These are phyloP conservation scores for Bellardia bayeri DNA, from an alignment of 2,888 invertebrate species.

Conservation along the genomic window DNA sequence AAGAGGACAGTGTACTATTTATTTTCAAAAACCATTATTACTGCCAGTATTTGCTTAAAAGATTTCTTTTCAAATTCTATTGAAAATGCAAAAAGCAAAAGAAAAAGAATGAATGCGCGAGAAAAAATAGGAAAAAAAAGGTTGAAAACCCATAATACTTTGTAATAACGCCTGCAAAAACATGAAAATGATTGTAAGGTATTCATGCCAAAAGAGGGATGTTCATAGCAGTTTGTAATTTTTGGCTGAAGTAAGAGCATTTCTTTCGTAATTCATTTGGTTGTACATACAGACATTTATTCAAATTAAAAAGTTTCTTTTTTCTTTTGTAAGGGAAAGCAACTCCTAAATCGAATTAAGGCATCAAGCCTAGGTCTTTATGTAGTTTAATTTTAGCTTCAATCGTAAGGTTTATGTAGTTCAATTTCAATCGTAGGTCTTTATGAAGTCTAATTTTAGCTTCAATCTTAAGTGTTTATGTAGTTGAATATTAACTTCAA, in stretches of 20 bases:
- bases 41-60: slow-evolving; percentile 57
- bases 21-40: slow-evolving; percentile 54
- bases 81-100: slow-evolving; percentile 27
- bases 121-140: slow-evolving; percentile 7
- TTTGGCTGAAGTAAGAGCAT: slow-evolving; percentile 64
- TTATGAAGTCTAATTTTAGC: too few relatives aligned
- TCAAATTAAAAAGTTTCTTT: slow-evolving; percentile 13
- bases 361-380: too few relatives aligned
- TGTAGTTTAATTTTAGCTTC: too few relatives aligned
- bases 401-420: too few relatives aligned
- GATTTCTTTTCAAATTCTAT: slow-evolving; percentile 48
- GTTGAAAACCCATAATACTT: slow-evolving; percentile 59
- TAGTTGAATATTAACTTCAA: too few relatives aligned
- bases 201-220: slow-evolving; percentile 64
- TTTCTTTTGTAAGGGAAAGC: slow-evolving; percentile 23
- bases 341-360: too few relatives aligned
- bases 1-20: slow-evolving; percentile 32
- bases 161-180: slow-evolving; percentile 71
- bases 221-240: slow-evolving; percentile 54
- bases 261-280: slow-evolving; percentile 60
- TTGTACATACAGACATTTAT: slow-evolving; percentile 13
- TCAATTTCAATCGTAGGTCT: too few relatives aligned
- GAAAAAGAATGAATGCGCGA: neutral
- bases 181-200: slow-evolving; percentile 70
- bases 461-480: too few relatives aligned